phyloP scores from a whole-genome alignment of 2,113 vertebrate genomes.

The Arothron firmamentum region DNA sequence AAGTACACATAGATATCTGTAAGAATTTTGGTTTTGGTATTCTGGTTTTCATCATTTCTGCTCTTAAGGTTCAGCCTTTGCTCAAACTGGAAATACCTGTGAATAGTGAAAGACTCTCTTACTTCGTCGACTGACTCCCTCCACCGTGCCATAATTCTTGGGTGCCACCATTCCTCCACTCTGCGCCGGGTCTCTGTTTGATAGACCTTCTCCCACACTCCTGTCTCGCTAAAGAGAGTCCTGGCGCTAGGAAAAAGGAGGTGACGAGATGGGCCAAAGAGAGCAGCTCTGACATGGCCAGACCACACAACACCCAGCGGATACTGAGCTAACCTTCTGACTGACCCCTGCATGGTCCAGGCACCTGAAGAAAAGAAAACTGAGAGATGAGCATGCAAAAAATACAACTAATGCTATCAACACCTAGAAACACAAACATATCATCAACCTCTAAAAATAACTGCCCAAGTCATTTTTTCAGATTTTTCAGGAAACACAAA shows the following conservation, averaged over 20 bases:
- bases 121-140: slow-evolving; percentile 74
- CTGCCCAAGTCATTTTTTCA: too few species aligned
- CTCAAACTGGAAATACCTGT: too few species aligned
- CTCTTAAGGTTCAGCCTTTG: not conserved
- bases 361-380: slow-evolving; percentile 22
- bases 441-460: too few species aligned
- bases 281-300: slow-evolving; percentile 5
- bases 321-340: slow-evolving; percentile 52
- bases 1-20: not conserved
- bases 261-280: not conserved
- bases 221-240: slow-evolving; percentile 84
- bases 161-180: slow-evolving; percentile 89
- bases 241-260: slow-evolving; percentile 45
- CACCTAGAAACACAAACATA: too few species aligned
- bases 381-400: not conserved
- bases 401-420: too few species aligned
- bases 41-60: not conserved
- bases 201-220: slow-evolving; percentile 86
- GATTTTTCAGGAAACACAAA: too few species aligned
- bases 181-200: slow-evolving; percentile 78
- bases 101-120: slow-evolving; percentile 43
- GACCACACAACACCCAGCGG: slow-evolving; percentile 57
- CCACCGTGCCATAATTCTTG: slow-evolving; percentile 79
- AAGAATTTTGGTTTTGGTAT: not conserved
- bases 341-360: slow-evolving; percentile 70